Base-by-base conservation (phyloP, 23 tunicate species). In the Trididemnum miniatum region DNA sequence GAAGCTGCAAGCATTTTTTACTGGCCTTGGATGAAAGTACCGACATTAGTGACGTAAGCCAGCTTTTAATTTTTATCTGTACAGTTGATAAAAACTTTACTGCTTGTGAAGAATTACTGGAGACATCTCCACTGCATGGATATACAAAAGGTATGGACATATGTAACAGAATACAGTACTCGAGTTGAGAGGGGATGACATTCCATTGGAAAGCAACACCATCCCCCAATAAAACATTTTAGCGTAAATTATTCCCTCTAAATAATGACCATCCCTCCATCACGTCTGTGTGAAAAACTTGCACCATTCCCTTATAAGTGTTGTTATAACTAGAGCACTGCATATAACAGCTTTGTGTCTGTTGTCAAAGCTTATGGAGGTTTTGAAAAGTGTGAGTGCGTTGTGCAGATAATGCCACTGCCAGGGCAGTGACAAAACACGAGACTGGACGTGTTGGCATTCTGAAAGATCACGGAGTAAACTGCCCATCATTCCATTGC, bases 401-500 rank as follows among this genome's bases (percentile, higher is more conserved):
- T 76, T 40, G 65, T 0, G 31, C 76, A 76, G 80, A 76, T n/a
- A n/a, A n/a, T n/a, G n/a, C n/a, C 0, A 1, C 65, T 76, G 60
- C 80, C 80, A 76, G 80, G 80, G 65, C 65, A 76, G 44, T 76
- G 65, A 76, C 29, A 76, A 65, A 65, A 39, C 62, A 33, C 0
- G 44, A 29, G 60, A 76, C 0, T 39, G 65, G 80, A 35, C 64
- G 40, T 39, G 80, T 39, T 39, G 62, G 80, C 76, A 69, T 69
- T 69, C 76, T 69, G 39, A 69, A 69, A 69, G 76, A 69, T 44
- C 63, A 76, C 22, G 80, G 80, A 44, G 80, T 44, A 65, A 51
- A 76, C 80, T 76, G 80, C 65, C 1, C 60, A 76, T 39, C 80
- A 76, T 76, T 76, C 0, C 80, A 76, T 39, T 76, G 65, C 80